Evolutionary conservation across 2,797 vertebrate species (phyloP).

Genomic region (Phoeniculus purpureus): DNA sequence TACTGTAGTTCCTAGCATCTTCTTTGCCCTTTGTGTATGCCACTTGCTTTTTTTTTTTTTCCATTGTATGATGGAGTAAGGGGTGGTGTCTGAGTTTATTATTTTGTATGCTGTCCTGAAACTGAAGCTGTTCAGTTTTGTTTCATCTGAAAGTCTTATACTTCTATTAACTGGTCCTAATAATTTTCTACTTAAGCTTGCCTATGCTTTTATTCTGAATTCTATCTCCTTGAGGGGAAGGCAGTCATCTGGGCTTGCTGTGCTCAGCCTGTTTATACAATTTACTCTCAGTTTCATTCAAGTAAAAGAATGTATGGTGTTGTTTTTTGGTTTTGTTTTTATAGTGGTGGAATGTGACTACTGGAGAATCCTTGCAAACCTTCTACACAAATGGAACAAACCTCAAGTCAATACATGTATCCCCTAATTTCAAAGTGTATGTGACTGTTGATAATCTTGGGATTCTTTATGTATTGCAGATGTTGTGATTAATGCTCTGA

Average conservation of each 20-base stretch:
- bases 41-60: neutral
- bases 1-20: neutral
- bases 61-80: too few relatives aligned
- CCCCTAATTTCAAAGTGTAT: slow-evolving; percentile 88
- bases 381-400: slow-evolving; percentile 91
- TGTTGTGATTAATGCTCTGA: slow-evolving; percentile 76
- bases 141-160: too few relatives aligned
- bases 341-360: slow-evolving; percentile 92
- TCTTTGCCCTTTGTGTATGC: neutral
- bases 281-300: neutral
- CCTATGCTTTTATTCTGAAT: too few relatives aligned
- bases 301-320: neutral
- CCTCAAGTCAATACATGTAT: slow-evolving; percentile 90
- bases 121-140: too few relatives aligned
- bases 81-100: too few relatives aligned
- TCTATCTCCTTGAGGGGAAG: too few relatives aligned
- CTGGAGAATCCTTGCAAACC: slow-evolving; percentile 89
- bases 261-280: too few relatives aligned
- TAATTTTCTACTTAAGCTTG: too few relatives aligned
- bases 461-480: slow-evolving; percentile 91
- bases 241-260: too few relatives aligned
- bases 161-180: too few relatives aligned
- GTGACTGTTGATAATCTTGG: slow-evolving; percentile 95
- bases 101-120: too few relatives aligned
- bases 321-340: slow-evolving; percentile 18